Base-by-base conservation (phyloP, 2,113 vertebrate species). In the Bagarius yarrelli region DNA sequence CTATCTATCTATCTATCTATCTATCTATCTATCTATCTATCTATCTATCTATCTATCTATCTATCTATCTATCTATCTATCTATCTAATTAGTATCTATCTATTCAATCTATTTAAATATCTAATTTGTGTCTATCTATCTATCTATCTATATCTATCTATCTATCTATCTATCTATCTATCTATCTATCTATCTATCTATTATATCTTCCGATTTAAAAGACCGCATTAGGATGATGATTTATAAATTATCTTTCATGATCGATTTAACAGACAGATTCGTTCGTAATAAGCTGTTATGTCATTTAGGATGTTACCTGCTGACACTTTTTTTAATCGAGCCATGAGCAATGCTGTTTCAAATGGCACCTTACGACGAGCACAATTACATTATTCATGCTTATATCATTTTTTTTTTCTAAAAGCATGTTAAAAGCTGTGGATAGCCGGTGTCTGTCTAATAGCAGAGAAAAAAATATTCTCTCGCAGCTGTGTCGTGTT, bases 401-500 rank as follows among this genome's bases (percentile, higher is more conserved):
- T 67, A 78, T 82, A 83, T 71, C 64, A 70, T n/a, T 40, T 8
- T 40, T 40, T 40, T 40, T 50, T 2, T 53, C 47, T 80, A 57
- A 77, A 32, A 77, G 73, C 59, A 55, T 30, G 76, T 73, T 84
- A 81, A 77, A 70, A 75, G 73, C 14, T 52, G 27, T 76, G 59
- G 57, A 77, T 72, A 77, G 55, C 69, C 36, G 19, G 56, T 64
- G 63, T 63, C 78, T 71, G 73, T 52, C 79, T 77, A 78, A 84
- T 81, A 19, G 61, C 73, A 8, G 83, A n/a, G 36, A 3, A 40
- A 67, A 81, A 81, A 81, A 81, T 74, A 81, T 55, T 57, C 71
- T 32, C 21, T 61, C 23, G 32, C 70, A 85, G 55, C 25, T 82
- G 80, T 71, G 40, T 59, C 77, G 30, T 66, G 77, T 73, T 80